Evolutionary conservation across 2,797 vertebrate species (phyloP), one percentile per base, ranked within the genome.

Genomic region (Argyrosomus regius): DNA sequence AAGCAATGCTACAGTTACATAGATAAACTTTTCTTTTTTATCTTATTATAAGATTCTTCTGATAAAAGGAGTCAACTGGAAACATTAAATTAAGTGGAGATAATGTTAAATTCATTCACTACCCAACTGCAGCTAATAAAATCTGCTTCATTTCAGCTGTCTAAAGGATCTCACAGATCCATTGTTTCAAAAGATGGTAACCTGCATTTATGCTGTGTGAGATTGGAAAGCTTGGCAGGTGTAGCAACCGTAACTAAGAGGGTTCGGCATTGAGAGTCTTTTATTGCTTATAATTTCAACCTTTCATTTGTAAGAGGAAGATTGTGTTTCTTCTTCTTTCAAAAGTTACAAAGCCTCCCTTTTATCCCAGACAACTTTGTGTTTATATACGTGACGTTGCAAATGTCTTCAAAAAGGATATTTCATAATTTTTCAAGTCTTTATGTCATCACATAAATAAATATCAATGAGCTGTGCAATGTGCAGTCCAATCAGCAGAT

Each of bases 401-500:
- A n/a, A 52, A 50, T 62, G 22, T 11, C 66, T 50, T 46, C 17
- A 63, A 60, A 63, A 54, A 31, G 6, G 3, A 43, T 48, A 78
- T 54, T 53, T 76, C 18, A 49, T 60, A 2, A 9, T 39, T 39
- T 39, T 9, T 9, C 5, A 72, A 69, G 24, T 45, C 46, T 74
- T 75, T 9, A 79, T 50, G 14, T 70, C 50, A n/a, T 60, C 64
- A 63, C 62, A 70, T 58, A 58, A 52, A 88, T 66, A 65, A 41
- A 82, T 57, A 62, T 65, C 31, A 80, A 46, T 58, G 22, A 76
- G 35, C 13, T 46, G 24, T 59, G 26, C 31, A 4, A n/a, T 56
- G 48, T 72, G 49, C 35, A 56, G n/a, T 69, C 72, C 74, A 82
- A 82, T 72, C 82, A 85, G 63, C 59, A 54, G 17, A 49, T 54